Evolutionary conservation across 2,113 vertebrate species (phyloP), one percentile per base, ranked within the genome.

Genomic region (Myotis brandtii): DNA sequence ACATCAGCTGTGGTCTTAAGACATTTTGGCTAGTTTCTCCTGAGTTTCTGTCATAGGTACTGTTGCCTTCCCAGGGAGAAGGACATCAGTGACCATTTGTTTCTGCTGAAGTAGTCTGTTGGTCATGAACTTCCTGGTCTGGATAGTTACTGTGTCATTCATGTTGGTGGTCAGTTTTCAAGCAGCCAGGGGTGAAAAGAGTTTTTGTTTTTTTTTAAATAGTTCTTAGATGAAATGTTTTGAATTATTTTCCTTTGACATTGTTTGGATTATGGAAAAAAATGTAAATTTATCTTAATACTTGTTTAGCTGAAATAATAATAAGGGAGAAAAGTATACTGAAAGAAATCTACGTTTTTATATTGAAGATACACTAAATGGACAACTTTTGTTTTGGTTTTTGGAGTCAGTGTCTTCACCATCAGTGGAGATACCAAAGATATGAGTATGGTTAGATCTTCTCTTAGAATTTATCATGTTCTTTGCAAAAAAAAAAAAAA

Each of bases 401-500:
- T 96, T 83, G 1, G 30, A 40, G 32, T 69, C 25, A 75, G 23
- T 54, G 27, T 92, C 27, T 92, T 67, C 3, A 73, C 20, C 25
- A 34, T 84, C 32, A 40, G 2, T 75, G 37, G 34, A 86, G 77
- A 85, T 56, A 54, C 5, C 5, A 95, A 64, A 75, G 43, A 25
- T 56, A 40, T 85, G 48, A 52, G 6, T 32, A 70, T 69, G 18
- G 25, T 46, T 67, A 80, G 56, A 43, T 75, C 3, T 77, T 34
- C 3, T 85, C 66, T 86, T 93, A 59, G 34, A 32, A 50, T 81
- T 89, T 92, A 30, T 67, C 48, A 80, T 64, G 21, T 3, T 56
- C 20, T 80, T 96, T 50, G 66, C 34, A 66, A 92, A 79, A 86
- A 86, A 67, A 70, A 72, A 80, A 46, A n/a, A n/a, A n/a, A n/a